These are phyloP conservation scores for Dione vanillae DNA, from an alignment of 2,888 invertebrate species.

Conservation along the genomic window DNA sequence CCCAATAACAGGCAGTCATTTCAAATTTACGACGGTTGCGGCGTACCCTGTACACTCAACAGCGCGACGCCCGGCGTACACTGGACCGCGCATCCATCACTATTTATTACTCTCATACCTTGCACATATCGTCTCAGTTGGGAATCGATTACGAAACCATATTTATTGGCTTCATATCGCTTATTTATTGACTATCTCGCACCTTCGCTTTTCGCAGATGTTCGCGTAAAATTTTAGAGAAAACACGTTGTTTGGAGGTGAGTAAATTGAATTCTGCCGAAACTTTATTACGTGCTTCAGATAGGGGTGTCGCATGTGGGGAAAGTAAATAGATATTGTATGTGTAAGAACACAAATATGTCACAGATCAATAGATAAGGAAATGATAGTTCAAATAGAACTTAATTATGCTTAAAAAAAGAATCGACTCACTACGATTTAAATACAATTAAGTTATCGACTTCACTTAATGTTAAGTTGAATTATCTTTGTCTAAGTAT, in stretches of 20 bases:
- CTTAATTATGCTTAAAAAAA: too few species aligned
- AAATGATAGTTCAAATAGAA: neutral
- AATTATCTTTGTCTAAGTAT: too few species aligned
- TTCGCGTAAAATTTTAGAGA: conserved; percentile 40
- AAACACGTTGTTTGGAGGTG: conserved; percentile 39
- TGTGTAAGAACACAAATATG: conserved; percentile 1
- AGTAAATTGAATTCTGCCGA: conserved; percentile 40
- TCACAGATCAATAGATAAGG: neutral
- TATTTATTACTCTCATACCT: conserved; percentile 56
- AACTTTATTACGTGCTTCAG: conserved; percentile 42
- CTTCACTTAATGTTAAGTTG: too few species aligned
- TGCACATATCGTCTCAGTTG: conserved; percentile 41
- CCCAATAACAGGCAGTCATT: conserved; percentile 56
- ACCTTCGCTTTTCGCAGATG: conserved; percentile 42
- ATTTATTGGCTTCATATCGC: conserved; percentile 48
- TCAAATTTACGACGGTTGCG: conserved; percentile 59
- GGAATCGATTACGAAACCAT: conserved; percentile 50
- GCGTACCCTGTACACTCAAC: conserved; percentile 34
- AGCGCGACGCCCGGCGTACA: conserved; percentile 33
- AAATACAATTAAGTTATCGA: too few species aligned
- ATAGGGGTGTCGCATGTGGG: conserved; percentile 30
- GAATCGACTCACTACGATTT: too few species aligned
- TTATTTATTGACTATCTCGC: conserved; percentile 48
- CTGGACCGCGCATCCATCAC: conserved; percentile 51
- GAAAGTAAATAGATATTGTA: conserved; percentile 3